These are phyloP conservation scores for Acronicta leporina DNA, from an alignment of 2,888 invertebrate species.

Conservation along the genomic window DNA sequence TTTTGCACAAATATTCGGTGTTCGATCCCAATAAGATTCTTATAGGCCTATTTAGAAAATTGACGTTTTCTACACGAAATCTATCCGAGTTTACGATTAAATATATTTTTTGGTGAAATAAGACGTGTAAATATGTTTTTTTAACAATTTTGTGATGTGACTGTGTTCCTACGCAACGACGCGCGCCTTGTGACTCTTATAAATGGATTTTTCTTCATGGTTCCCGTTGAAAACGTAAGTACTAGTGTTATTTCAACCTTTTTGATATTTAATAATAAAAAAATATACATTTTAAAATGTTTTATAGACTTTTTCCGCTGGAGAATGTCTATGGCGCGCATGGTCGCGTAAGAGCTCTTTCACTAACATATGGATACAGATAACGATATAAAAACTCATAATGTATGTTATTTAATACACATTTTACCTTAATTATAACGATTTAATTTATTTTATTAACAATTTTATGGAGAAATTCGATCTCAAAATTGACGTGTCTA, in stretches of 20 bases:
- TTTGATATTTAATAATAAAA: constrained; percentile 16
- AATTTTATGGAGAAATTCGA: constrained; percentile 7
- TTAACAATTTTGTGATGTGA: constrained; percentile 70
- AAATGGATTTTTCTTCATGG: constrained; percentile 61
- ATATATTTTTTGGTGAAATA: constrained; percentile 61
- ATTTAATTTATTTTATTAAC: constrained; percentile 14
- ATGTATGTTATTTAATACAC: not conserved
- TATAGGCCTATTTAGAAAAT: constrained; percentile 85
- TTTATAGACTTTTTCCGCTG: constrained; percentile 27
- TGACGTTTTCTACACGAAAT: constrained; percentile 55
- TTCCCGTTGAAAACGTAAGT: constrained; percentile 69
- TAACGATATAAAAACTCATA: constrained; percentile 8
- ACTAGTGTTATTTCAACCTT: constrained; percentile 53
- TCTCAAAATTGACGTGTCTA: constrained; percentile 28
- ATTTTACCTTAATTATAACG: constrained; percentile 3
- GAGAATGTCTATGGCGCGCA: constrained; percentile 13
- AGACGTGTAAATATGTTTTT: constrained; percentile 60
- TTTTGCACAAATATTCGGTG: constrained; percentile 74
- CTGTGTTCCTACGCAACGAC: constrained; percentile 56
- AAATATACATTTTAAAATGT: constrained; percentile 15
- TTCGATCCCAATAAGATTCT: constrained; percentile 83
- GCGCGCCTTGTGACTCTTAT: constrained; percentile 46
- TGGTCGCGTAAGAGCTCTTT: constrained; percentile 10
- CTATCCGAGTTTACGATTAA: constrained; percentile 65
- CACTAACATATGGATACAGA: not conserved